phyloP scores from a whole-genome alignment of 2,113 vertebrate genomes.

The Protobothrops flavoviridis region DNA sequence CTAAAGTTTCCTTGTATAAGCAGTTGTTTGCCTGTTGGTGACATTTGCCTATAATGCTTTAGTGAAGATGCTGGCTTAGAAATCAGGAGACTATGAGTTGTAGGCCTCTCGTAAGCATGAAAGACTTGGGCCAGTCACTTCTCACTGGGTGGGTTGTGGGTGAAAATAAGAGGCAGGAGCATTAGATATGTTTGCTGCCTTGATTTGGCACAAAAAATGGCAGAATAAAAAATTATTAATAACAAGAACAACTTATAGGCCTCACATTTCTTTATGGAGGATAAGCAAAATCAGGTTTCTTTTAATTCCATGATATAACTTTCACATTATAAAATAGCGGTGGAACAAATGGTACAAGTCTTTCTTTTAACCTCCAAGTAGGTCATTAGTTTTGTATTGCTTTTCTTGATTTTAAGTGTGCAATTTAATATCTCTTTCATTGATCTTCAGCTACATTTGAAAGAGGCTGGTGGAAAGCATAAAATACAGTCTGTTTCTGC shows the following conservation, averaged over 20 bases:
- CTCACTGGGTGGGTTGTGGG: background rate
- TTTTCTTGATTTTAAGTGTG: background rate
- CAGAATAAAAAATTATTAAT: background rate
- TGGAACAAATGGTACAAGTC: background rate
- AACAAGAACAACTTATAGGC: background rate
- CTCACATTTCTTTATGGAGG: background rate
- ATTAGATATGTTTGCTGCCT: background rate
- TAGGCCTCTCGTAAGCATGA: background rate
- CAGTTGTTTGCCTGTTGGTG: background rate
- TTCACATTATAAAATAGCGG: background rate
- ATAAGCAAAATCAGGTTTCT: background rate
- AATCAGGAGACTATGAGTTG: background rate
- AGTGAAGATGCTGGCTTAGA: background rate
- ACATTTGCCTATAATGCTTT: background rate
- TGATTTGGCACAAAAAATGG: background rate
- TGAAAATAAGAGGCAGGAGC: background rate
- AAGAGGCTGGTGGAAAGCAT: background rate
- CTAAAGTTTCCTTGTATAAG: background rate
- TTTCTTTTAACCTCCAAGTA: background rate
- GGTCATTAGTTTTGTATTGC: background rate
- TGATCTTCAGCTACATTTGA: background rate
- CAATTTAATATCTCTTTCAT: background rate
- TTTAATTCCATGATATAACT: background rate
- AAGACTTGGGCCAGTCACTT: background rate
- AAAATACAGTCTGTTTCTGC: fast-evolving